A percentile compares a stretch with the other conserved stretches of the same genome.
These are phyloP conservation scores for Ceratosolen fusciceps DNA, from an alignment of 1,140 invertebrate genomes.

Conservation along the genomic window DNA sequence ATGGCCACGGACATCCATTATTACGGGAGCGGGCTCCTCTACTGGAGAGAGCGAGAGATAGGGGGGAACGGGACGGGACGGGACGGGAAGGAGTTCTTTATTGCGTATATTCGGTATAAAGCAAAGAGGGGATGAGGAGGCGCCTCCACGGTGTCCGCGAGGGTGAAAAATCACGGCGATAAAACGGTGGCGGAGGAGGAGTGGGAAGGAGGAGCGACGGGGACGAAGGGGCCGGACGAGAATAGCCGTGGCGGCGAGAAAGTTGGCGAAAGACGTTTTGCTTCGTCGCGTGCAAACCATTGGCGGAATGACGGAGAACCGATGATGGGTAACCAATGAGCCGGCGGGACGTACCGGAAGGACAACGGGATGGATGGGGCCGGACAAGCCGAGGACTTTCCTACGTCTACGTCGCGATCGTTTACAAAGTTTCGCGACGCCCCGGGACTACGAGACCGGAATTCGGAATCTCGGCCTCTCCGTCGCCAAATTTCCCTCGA, in stretches of 20 bases:
- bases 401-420: background rate
- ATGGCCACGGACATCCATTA: background rate
- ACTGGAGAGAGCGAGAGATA: no score
- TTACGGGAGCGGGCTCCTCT: background rate
- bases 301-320: conserved; percentile 5
- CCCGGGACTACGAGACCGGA: background rate
- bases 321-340: conserved; percentile 40
- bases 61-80: no score
- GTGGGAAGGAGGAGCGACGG: background rate
- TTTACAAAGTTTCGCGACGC: background rate
- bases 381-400: background rate
- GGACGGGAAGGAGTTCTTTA: conserved; percentile 15
- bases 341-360: background rate
- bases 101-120: conserved; percentile 19
- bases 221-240: conserved; percentile 5
- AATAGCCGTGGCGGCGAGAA: conserved; percentile 2
- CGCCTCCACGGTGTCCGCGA: background rate
- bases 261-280: conserved; percentile 6
- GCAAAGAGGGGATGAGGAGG: background rate
- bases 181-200: no score
- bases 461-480: background rate
- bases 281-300: background rate
- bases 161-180: conserved; percentile 32
- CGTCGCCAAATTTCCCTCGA: background rate
- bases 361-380: conserved; percentile 12